Percentiles rank a stretch among this genome's conserved stretches.
Conservation (phyloP, 2,888 invertebrate species). For the Chrysomela aeneicollis region DNA sequence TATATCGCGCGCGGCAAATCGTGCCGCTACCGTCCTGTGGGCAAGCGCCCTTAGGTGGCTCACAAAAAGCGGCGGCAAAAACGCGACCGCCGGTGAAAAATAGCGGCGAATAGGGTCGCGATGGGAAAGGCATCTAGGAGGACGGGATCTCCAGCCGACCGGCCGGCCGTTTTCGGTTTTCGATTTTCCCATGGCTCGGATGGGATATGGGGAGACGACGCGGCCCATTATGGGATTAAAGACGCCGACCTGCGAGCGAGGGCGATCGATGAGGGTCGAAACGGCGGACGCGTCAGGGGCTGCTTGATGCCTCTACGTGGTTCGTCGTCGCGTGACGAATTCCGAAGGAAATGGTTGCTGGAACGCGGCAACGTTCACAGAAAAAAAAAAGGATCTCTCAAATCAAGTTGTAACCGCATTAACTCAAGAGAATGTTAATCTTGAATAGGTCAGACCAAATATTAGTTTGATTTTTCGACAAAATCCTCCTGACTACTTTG, state of each 20-base stretch:
- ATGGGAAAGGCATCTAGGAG: background rate
- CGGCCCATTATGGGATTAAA: conserved; percentile 26
- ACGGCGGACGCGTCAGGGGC: background rate
- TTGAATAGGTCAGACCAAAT: too few species aligned
- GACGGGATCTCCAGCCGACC: conserved; percentile 10
- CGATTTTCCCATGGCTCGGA: conserved; percentile 31
- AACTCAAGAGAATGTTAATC: too few species aligned
- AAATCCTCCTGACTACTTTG: too few species aligned
- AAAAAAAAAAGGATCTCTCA: too few species aligned
- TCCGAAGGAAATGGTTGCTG: background rate
- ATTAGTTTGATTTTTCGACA: too few species aligned
- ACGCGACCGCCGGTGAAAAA: conserved; percentile 11
- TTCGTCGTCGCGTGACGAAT: background rate
- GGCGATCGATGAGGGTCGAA: background rate
- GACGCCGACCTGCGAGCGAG: conserved; percentile 17
- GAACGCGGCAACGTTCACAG: too few species aligned
- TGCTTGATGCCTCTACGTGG: background rate
- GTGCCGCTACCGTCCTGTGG: too few species aligned
- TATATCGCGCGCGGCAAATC: too few species aligned
- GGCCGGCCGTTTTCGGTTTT: conserved; percentile 16
- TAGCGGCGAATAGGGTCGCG: background rate
- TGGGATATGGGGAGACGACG: conserved; percentile 31
- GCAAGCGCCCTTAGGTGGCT: background rate
- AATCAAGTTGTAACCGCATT: too few species aligned
- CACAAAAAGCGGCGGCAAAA: conserved; percentile 14